Percentiles rank a stretch among this genome's conserved stretches.
Conservation (phyloP, 2,797 vertebrate species). For the Ctenopoma kingsleyae region DNA sequence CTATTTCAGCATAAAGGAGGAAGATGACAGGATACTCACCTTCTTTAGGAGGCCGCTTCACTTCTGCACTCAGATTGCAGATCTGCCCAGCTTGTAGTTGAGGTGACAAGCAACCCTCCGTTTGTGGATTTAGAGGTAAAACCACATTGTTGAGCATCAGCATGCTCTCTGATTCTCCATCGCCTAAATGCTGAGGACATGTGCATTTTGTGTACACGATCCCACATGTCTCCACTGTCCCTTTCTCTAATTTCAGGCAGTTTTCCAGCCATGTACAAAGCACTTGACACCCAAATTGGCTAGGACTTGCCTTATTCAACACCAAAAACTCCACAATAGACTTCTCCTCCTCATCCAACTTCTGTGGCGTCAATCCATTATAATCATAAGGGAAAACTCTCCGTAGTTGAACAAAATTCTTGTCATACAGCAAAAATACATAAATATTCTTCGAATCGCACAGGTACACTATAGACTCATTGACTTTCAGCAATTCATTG, state of each 20-base stretch:
- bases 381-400: conserved; percentile 94
- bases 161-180: conserved; percentile 94
- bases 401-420: conserved; percentile 98
- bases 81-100: conserved; percentile 96
- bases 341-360: conserved; percentile 93
- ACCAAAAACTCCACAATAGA: conserved; percentile 99
- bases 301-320: conserved; percentile 98
- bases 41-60: conserved; percentile 96
- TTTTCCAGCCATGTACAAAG: conserved; percentile 99
- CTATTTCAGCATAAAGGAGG: conserved; percentile 52
- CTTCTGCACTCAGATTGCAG: conserved; percentile 98
- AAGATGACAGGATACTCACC: conserved; percentile 88
- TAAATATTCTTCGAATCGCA: conserved; percentile 97
- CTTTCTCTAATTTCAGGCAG: conserved; percentile 98
- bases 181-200: conserved; percentile 98
- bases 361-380: conserved; percentile 93
- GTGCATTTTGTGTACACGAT: conserved; percentile 99
- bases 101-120: conserved; percentile 97
- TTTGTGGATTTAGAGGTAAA: conserved; percentile 98
- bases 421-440: conserved; percentile 98
- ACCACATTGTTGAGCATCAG: conserved; percentile 98
- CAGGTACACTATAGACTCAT: conserved; percentile 98
- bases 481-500: conserved; percentile 96
- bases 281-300: conserved; percentile 98
- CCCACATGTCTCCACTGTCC: conserved; percentile 95